Evolutionary conservation across 1,140 invertebrate genomes (phyloP), one percentile per base, ranked within the genome.

Genomic region (Drosophila tani): DNA sequence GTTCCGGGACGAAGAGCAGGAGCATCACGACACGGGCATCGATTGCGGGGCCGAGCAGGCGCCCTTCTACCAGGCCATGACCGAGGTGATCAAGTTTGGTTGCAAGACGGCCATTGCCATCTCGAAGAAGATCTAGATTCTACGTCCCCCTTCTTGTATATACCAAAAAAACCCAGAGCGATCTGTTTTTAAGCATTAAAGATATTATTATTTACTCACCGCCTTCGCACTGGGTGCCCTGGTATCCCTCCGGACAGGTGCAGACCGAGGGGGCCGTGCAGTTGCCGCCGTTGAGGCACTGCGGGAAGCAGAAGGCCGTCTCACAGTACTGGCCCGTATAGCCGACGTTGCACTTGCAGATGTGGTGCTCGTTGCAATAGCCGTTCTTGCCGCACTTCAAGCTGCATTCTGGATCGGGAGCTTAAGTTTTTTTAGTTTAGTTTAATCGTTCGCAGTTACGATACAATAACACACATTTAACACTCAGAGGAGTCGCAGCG

Each of bases 1-100:
- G 93, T 99, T 99, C 94, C 95, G 99, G 45, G 98, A 99, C 93
- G 99, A 99, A 90, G 99, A 99, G 93, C 96, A 99, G 92, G 98
- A 99, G 85, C 99, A 99, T 93, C 98, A 99, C 93, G 99, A 99
- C 91, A 98, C 96, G 2, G 99, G 99, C 14, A 94, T 99, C 45
- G 96, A 97, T 84, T 95, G 99, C 78, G 98, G 99, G 19, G 99
- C 99, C 0, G 96, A 98, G 92, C 96, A 99, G 93, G 97, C 99
- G 6, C 98, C 98, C 1, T 97, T 98, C 80, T 99, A 99, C 92
- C 94, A 96, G 85, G 95, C 95, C 2, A 93, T 99, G 21, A 96
- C 96, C 11, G 95, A 96, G 81, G 94, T 96, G 15, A 99, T 99
- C 56, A 99, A 99, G 94, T 91, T 96, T 43, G 98, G 98, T 2